A percentile compares a stretch with the other conserved stretches of the same genome.
Conservation (phyloP, 1,140 invertebrate species). For the Leptinotarsa defecta region DNA sequence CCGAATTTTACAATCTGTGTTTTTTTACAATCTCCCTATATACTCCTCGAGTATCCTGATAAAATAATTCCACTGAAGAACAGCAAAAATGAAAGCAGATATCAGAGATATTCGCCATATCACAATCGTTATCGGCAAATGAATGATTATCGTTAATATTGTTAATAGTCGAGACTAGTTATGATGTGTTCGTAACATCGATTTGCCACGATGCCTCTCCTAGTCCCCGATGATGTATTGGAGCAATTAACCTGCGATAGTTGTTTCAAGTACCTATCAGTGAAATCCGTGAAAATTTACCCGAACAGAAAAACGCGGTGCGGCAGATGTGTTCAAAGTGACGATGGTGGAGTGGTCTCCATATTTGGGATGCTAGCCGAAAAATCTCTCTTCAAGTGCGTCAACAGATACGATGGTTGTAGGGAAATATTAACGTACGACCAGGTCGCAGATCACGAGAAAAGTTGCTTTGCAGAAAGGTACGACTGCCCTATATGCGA, state of each 20-base stretch:
- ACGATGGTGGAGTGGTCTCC: constrained; percentile 2
- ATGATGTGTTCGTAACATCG: no score
- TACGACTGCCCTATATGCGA: constrained; percentile 12
- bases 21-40: no score
- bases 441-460: not conserved
- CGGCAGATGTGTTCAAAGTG: constrained; percentile 7
- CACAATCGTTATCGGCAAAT: no score
- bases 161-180: no score
- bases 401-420: constrained; percentile 14
- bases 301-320: constrained; percentile 2
- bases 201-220: no score
- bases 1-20: no score
- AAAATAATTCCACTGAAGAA: no score
- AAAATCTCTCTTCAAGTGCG: constrained; percentile 1
- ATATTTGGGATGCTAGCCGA: not conserved
- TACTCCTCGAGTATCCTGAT: no score
- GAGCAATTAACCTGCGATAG: constrained; percentile 3
- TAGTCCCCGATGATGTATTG: not conserved
- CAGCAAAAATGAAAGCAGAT: no score
- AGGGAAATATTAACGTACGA: not conserved
- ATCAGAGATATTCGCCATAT: no score
- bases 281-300: constrained; percentile 18
- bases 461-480: not conserved
- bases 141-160: no score
- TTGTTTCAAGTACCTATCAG: constrained; percentile 6